Conservation (phyloP, 1,140 invertebrate genomes). For the Hylaeus anthracinus region DNA sequence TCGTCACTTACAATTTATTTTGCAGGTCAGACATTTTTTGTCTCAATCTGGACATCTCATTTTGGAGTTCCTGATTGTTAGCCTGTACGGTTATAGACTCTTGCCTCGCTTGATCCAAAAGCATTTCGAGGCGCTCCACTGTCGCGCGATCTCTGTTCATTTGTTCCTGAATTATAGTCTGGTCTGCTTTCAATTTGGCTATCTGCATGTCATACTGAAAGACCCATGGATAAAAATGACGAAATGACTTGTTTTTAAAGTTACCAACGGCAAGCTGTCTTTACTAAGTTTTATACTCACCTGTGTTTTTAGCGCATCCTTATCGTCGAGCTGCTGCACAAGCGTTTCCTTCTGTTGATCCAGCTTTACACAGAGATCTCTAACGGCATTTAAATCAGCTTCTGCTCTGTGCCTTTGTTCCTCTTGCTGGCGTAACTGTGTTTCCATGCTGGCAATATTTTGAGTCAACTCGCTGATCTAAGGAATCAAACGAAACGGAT, state of each 20-base stretch:
- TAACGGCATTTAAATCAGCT: conserved; percentile 78
- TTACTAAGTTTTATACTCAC: conserved; percentile 61
- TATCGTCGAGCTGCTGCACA: conserved; percentile 74
- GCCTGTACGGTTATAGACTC: conserved; percentile 80
- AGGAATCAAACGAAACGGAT: conserved; percentile 3
- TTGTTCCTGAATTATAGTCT: conserved; percentile 76
- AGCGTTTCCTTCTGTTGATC: conserved; percentile 82
- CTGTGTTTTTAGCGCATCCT: conserved; percentile 72
- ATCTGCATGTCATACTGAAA: conserved; percentile 77
- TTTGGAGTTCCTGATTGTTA: conserved; percentile 80
- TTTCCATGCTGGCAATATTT: conserved; percentile 81
- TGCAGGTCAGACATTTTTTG: conserved; percentile 79
- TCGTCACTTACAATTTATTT: conserved; percentile 80
- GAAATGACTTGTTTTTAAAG: not conserved
- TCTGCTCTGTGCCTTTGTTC: conserved; percentile 75
- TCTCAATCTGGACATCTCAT: conserved; percentile 79
- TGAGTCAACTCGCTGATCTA: conserved; percentile 82
- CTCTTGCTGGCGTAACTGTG: conserved; percentile 77
- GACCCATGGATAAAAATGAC: not conserved
- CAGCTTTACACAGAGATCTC: conserved; percentile 81
- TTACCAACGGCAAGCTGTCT: too few species aligned
- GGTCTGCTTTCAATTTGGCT: conserved; percentile 72
- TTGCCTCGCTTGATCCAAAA: conserved; percentile 79
- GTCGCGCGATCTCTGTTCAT: conserved; percentile 78
- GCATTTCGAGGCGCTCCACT: conserved; percentile 79